Conservation (phyloP, 2,888 invertebrate genomes). For the Plagodis dolabraria region DNA sequence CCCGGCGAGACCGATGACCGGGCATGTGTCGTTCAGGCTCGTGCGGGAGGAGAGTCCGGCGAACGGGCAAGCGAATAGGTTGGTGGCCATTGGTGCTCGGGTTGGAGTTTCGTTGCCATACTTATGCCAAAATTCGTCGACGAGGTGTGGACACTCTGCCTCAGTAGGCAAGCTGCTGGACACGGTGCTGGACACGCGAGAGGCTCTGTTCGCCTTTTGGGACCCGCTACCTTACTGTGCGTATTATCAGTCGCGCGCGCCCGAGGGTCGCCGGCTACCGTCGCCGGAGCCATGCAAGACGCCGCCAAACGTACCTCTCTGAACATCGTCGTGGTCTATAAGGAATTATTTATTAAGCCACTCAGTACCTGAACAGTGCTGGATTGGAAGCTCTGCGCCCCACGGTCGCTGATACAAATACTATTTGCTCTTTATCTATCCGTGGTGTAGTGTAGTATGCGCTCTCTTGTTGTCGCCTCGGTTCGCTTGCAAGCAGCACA, state of each 20-base stretch:
- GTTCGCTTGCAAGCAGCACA: slow-evolving; percentile 47
- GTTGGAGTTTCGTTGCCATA: slow-evolving; percentile 93
- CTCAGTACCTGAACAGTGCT: slow-evolving; percentile 82
- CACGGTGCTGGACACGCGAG: slow-evolving; percentile 90
- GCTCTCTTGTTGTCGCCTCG: slow-evolving; percentile 56
- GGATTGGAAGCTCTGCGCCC: slow-evolving; percentile 64
- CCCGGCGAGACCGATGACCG: slow-evolving; percentile 88
- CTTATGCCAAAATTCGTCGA: slow-evolving; percentile 88
- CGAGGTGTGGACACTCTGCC: slow-evolving; percentile 86
- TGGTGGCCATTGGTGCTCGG: slow-evolving; percentile 86
- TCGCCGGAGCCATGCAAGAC: slow-evolving; percentile 84
- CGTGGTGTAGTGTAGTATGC: slow-evolving; percentile 42
- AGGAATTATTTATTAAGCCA: slow-evolving; percentile 73
- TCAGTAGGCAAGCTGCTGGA: slow-evolving; percentile 87
- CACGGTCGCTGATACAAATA: slow-evolving; percentile 12
- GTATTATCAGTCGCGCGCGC: slow-evolving; percentile 92
- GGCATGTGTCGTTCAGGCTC: slow-evolving; percentile 91
- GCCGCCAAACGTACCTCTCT: slow-evolving; percentile 78
- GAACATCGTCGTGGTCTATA: slow-evolving; percentile 52
- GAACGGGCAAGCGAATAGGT: slow-evolving; percentile 67
- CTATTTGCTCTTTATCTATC: slow-evolving; percentile 8
- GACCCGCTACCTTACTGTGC: slow-evolving; percentile 94
- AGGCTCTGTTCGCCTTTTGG: slow-evolving; percentile 93
- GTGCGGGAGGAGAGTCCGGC: slow-evolving; percentile 85
- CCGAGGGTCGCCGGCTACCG: slow-evolving; percentile 77